Evolutionary conservation across 2,113 vertebrate genomes (phyloP).

Genomic region (Ciconia maguari): DNA sequence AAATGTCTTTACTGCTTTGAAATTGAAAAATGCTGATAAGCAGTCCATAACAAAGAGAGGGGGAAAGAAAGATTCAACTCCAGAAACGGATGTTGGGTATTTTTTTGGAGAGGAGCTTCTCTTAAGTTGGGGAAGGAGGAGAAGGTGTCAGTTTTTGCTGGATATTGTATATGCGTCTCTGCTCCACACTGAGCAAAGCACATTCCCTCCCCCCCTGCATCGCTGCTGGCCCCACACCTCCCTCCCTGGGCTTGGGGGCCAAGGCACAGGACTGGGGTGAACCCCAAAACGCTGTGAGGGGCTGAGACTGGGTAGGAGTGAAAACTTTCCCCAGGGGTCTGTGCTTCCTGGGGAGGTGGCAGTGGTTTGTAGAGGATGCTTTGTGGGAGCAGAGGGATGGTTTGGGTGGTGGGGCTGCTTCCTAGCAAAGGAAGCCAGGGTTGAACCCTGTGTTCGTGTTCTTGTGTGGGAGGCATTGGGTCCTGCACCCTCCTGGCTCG

Average conservation of each 20-base stretch:
- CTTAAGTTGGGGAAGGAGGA: background rate
- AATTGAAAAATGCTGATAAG: slow-evolving; percentile 45
- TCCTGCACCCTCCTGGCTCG: background rate
- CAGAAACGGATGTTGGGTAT: background rate
- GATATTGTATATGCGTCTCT: background rate
- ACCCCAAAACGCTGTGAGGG: background rate
- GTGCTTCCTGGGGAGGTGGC: background rate
- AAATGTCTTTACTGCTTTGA: slow-evolving; percentile 44
- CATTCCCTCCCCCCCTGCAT: background rate
- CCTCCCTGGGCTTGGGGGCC: background rate
- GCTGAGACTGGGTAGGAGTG: background rate
- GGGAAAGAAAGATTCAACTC: background rate
- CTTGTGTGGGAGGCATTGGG: background rate
- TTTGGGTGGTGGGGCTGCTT: background rate
- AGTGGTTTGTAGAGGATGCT: background rate
- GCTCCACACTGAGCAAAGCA: background rate
- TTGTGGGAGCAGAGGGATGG: background rate
- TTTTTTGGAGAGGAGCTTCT: background rate
- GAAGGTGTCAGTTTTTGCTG: background rate
- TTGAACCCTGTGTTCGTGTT: background rate
- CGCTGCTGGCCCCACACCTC: accelerated
- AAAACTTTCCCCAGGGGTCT: background rate
- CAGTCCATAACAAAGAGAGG: background rate
- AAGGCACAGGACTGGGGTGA: background rate
- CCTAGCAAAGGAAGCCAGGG: background rate